Percentiles rank a stretch among this genome's conserved stretches.
phyloP scores from a whole-genome alignment of 1,140 invertebrate genomes.

The Neotoxoptera formosana region DNA sequence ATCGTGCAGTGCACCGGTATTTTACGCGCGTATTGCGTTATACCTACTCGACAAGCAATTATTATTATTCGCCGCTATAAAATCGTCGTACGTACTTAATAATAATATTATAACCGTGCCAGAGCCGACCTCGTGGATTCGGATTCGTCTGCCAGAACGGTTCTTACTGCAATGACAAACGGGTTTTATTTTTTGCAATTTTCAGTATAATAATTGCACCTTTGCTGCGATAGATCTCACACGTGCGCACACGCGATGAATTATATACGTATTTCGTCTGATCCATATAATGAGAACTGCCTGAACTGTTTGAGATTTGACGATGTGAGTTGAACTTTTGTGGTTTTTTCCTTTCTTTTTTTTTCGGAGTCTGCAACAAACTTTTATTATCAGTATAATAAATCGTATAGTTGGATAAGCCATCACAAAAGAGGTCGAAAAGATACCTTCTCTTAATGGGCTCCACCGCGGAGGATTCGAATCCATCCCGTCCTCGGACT shows the following conservation, averaged over 20 bases:
- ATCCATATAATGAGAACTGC: not conserved
- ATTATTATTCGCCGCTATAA: not conserved
- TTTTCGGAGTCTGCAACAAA: not conserved
- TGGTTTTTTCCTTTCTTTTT: not conserved
- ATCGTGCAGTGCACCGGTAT: not conserved
- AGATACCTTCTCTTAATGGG: slow-evolving; percentile 2
- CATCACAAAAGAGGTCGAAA: not conserved
- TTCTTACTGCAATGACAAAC: not conserved
- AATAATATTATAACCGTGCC: not conserved
- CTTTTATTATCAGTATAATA: slow-evolving; percentile 1
- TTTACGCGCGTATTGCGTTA: no score
- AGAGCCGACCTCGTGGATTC: not conserved
- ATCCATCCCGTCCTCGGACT: not conserved
- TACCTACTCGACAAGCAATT: not conserved
- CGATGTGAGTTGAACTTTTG: not conserved
- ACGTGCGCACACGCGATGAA: not conserved
- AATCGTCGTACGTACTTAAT: not conserved
- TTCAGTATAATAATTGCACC: no score
- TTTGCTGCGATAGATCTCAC: not conserved
- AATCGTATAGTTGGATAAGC: slow-evolving; percentile 5
- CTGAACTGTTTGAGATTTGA: no score
- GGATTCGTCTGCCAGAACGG: not conserved
- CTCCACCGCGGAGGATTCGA: not conserved
- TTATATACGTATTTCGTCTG: not conserved
- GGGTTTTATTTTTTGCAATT: not conserved